Conservation (phyloP, 2,888 invertebrate genomes). For the Agrotis clavis region DNA sequence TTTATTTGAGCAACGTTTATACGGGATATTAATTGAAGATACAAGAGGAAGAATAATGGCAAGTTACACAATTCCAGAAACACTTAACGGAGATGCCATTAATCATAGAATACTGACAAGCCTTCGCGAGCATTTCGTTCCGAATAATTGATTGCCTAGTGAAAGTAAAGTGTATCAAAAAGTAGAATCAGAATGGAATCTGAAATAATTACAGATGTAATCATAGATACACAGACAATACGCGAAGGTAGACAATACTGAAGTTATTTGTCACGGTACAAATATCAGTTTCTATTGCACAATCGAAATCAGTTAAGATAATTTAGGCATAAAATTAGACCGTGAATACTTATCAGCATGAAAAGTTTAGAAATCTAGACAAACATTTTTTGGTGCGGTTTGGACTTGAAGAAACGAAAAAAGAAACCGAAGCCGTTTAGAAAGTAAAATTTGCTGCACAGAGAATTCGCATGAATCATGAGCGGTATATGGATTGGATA, state of each 20-base stretch:
- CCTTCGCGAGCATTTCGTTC: slow-evolving; percentile 64
- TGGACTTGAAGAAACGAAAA: slow-evolving; percentile 33
- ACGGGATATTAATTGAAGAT: background rate
- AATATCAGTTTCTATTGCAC: slow-evolving; percentile 37
- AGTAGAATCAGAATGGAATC: slow-evolving; percentile 62
- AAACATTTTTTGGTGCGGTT: slow-evolving; percentile 26
- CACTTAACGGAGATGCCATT: slow-evolving; percentile 37
- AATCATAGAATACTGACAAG: slow-evolving; percentile 52
- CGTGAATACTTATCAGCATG: slow-evolving; percentile 35
- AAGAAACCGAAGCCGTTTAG: slow-evolving; percentile 39
- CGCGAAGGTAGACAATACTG: slow-evolving; percentile 53
- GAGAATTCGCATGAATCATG: slow-evolving; percentile 45
- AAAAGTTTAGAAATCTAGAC: slow-evolving; percentile 47
- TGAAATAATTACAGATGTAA: slow-evolving; percentile 62
- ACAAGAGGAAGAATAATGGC: background rate
- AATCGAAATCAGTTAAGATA: slow-evolving; percentile 45
- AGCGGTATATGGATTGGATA: slow-evolving; percentile 31
- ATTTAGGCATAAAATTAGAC: slow-evolving; percentile 39
- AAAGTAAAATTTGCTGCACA: slow-evolving; percentile 50
- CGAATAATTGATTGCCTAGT: slow-evolving; percentile 70
- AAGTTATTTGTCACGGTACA: slow-evolving; percentile 49
- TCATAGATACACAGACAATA: slow-evolving; percentile 58
- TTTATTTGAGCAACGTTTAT: slow-evolving; percentile 5
- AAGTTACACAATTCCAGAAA: slow-evolving; percentile 41
- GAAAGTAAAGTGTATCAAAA: slow-evolving; percentile 67